A percentile compares a stretch with the other conserved stretches of the same genome.
Conservation (phyloP, 2,797 vertebrate species). For the Phataginus tricuspis region DNA sequence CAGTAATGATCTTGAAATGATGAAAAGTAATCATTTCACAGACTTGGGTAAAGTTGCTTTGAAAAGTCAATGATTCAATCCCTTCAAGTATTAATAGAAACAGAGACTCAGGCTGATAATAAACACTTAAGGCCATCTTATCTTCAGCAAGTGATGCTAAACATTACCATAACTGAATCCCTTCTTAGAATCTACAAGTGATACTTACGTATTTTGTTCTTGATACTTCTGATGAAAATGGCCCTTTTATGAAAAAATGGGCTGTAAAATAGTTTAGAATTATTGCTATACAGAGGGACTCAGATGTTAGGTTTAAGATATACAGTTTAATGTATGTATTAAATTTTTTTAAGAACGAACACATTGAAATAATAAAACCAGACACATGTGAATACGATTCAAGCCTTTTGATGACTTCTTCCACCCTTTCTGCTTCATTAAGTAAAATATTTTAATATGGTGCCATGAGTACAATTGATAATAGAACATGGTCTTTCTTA, state of each 20-base stretch:
- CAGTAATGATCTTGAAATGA: conserved; percentile 29
- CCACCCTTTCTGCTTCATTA: neutral
- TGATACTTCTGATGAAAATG: conserved; percentile 67
- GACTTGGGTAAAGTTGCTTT: conserved; percentile 48
- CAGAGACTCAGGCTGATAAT: conserved; percentile 39
- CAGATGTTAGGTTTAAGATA: neutral
- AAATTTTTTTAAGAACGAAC: neutral
- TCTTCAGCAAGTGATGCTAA: conserved; percentile 50
- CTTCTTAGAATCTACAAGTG: conserved; percentile 46
- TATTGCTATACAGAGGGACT: neutral
- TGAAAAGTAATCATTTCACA: conserved; percentile 42
- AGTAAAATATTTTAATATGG: conserved; percentile 5
- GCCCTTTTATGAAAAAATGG: conserved; percentile 54
- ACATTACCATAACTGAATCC: conserved; percentile 11
- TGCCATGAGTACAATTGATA: neutral
- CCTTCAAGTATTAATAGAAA: conserved; percentile 60
- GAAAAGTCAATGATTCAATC: conserved; percentile 64
- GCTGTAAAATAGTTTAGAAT: neutral
- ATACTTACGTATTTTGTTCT: conserved; percentile 38
- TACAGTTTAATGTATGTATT: neutral
- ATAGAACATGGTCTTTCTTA: neutral
- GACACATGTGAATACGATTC: neutral
- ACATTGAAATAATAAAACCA: conserved; percentile 21
- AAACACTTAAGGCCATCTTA: conserved; percentile 55
- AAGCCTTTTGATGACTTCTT: neutral